Conservation (phyloP, 1,140 invertebrate species). For the Drosophila elegans region DNA sequence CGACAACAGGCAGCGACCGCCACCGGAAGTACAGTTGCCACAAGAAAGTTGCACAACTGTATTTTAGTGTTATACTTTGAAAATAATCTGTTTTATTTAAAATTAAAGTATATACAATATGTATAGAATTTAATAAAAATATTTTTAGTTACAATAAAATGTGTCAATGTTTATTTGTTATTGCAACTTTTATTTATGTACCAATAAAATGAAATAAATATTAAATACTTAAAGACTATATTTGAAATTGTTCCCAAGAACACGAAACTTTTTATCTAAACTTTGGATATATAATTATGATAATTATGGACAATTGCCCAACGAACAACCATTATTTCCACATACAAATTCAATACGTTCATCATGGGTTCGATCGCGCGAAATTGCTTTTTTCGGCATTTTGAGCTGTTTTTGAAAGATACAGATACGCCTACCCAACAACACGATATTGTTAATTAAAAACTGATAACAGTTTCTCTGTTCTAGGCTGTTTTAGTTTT, state of each 20-base stretch:
- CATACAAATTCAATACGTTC: background rate
- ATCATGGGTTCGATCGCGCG: slow-evolving; percentile 18
- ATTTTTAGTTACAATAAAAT: no score
- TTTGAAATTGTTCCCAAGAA: no score
- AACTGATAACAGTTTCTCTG: slow-evolving; percentile 72
- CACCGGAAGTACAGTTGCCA: slow-evolving; percentile 66
- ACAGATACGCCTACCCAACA: slow-evolving; percentile 66
- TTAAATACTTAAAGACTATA: no score
- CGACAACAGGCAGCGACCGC: slow-evolving; percentile 48
- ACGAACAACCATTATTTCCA: background rate
- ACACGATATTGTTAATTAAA: slow-evolving; percentile 81
- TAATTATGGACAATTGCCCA: background rate
- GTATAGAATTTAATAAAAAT: no score
- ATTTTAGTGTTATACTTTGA: background rate
- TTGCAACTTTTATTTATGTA: no score
- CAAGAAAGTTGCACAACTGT: slow-evolving; percentile 30
- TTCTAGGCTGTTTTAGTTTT: slow-evolving; percentile 39
- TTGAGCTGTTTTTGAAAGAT: slow-evolving; percentile 60
- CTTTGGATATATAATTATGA: no score
- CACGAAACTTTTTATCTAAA: no score
- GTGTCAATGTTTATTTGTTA: no score
- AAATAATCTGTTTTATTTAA: no score
- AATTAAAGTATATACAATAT: no score
- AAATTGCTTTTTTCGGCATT: slow-evolving; percentile 55
- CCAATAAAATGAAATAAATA: no score